phyloP scores from a whole-genome alignment of 1,140 invertebrate genomes.

The Pachyrhynchus sulphureomaculatus region DNA sequence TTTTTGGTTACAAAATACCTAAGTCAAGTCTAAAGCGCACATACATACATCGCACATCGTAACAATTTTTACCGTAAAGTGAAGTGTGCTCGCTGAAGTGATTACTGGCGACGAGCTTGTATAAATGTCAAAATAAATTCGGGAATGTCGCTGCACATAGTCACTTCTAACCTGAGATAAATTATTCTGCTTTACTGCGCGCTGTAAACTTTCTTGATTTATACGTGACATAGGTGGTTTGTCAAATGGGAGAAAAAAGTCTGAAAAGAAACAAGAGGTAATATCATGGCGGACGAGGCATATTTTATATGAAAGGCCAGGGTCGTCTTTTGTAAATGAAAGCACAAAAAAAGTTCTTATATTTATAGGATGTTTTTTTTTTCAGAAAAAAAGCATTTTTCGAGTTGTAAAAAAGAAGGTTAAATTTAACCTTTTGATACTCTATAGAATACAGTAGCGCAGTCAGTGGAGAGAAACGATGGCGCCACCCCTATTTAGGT shows the following conservation, averaged over 20 bases:
- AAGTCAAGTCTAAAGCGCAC: no score
- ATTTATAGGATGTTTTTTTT: no score
- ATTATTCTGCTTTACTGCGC: conserved; percentile 27
- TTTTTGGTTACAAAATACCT: no score
- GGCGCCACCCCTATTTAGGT: no score
- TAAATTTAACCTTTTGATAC: no score
- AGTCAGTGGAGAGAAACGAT: no score
- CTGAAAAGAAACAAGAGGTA: conserved; percentile 6
- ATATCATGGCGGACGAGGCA: background rate
- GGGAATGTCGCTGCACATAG: conserved; percentile 27
- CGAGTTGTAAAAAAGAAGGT: no score
- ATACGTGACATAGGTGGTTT: conserved; percentile 27
- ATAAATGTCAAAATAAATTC: conserved; percentile 30
- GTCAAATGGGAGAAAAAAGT: conserved; percentile 25
- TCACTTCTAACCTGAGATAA: conserved; percentile 21
- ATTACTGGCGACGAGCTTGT: conserved; percentile 18
- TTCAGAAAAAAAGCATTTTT: no score
- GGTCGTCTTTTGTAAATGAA: no score
- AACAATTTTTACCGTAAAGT: conserved; percentile 8
- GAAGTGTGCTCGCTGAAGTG: conserved; percentile 9
- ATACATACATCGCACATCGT: conserved; percentile 1
- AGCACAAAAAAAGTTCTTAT: no score
- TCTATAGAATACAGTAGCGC: no score
- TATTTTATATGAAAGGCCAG: conserved; percentile 8
- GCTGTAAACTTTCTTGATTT: conserved; percentile 25